Base-by-base conservation (phyloP, 1,140 invertebrate genomes). In the Hirudo medicinalis region DNA sequence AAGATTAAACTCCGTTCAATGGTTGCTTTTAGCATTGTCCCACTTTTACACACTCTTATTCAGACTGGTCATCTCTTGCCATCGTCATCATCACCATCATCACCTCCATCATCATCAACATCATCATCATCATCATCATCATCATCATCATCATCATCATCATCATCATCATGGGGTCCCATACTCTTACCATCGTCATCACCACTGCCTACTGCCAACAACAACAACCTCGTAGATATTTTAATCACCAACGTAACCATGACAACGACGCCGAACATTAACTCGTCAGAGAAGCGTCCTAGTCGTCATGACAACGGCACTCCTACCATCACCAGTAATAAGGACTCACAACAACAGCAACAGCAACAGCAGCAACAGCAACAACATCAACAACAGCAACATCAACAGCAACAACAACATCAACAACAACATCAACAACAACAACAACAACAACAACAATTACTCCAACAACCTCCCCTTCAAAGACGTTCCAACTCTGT, bases 401-500 rank as follows among this genome's bases (percentile, higher is more conserved):
- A 60, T 8, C 55, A 60, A 60, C 55, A 60, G 15, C 55, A 15
- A 60, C 55, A 60, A 60, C 55, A 15, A 22, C 55, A 60, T 6
- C 55, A 60, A 22, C 27, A 60, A 60, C 5, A 15, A 60, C 55
- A 4, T 22, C 15, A n/a, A 57, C 57, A 63, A 63, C 57, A 63
- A 63, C 57, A 63, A 22, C 57, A 63, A 63, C 57, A 63, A 22
- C 57, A 63, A 63, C 57, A 63, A 6, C 57, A 63, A 13, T 15
- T 6, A 63, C 57, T 6, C 3, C 57, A n/a, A 63, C 57, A 63
- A 6, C 20, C 8, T 15, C 57, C 22, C 17, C 57, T 11, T 5
- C 8, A 4, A 20, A 25, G 11, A 11, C 57, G 57, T 25, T 32
- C 22, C 9, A 63, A 22, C 20, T 9, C 57, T 11, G 22, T 11